A percentile compares a stretch with the other conserved stretches of the same genome.
These are phyloP conservation scores for Felis chaus DNA, from an alignment of 2,113 vertebrate genomes.

Conservation along the genomic window DNA sequence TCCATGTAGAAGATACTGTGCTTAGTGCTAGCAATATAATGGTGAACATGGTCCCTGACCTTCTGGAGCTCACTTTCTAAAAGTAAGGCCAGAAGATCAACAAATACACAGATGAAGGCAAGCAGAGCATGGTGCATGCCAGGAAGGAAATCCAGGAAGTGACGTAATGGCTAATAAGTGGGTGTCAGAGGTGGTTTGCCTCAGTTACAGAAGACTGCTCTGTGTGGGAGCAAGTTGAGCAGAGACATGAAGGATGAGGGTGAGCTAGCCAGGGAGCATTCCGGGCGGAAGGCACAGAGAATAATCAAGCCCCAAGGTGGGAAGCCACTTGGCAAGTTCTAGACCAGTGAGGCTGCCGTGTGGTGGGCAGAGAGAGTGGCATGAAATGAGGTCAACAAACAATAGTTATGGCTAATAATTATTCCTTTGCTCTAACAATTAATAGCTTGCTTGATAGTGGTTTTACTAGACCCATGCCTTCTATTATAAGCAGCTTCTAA, in stretches of 20 bases:
- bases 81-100: neutral
- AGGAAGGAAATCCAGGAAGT: neutral
- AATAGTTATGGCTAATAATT: neutral
- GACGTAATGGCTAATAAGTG: fast-evolving
- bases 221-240: neutral
- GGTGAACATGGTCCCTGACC: neutral
- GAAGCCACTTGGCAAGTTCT: neutral
- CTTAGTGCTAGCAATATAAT: neutral
- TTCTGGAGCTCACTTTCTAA: neutral
- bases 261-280: neutral
- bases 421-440: neutral
- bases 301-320: too few relatives aligned
- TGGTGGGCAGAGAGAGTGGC: neutral
- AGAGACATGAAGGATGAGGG: neutral
- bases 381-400: neutral
- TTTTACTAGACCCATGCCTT: neutral
- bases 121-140: fast-evolving
- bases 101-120: neutral
- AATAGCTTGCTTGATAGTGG: neutral
- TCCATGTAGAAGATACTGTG: neutral
- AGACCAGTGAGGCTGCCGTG: neutral
- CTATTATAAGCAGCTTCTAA: neutral
- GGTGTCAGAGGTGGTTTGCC: neutral
- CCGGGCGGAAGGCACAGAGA: neutral
- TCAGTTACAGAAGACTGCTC: neutral